Evolutionary conservation across 2,797 vertebrate genomes (phyloP), one percentile per base, ranked within the genome.

Genomic region (Coregonus sp.): DNA sequence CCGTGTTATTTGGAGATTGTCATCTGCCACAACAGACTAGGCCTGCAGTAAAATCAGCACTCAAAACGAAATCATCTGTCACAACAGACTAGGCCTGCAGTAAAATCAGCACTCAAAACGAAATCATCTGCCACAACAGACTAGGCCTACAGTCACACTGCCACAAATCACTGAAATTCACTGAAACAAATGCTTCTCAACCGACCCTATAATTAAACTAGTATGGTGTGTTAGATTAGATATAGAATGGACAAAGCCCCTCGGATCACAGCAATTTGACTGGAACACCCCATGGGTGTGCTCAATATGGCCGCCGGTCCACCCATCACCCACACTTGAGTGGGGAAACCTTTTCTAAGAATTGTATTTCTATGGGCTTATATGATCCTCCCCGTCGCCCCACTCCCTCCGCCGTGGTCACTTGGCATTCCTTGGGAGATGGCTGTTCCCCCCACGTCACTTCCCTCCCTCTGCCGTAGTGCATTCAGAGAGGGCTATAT

Each of bases 351-450:
- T 40, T 40, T 40, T 9, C 37, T 40, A 40, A 40, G 7, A 40
- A 40, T 40, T 9, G 7, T 40, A 40, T 40, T 40, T 40, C 37
- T 2, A 40, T 40, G 25, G 37, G 37, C 5, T 5, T 37, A 37
- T 37, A 37, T 37, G 11, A 3, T 72, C 31, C 35, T 33, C 29
- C 5, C 79, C 82, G 86, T 74, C 82, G 40, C 79, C 25, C 25
- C 25, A 25, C 25, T 25, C 25, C 25, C 25, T 85, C 81, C 73
- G 80, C 78, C 77, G 72, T 7, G 35, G 80, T 80, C 54, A 72
- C 83, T 56, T 56, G 54, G 54, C 18, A n/a, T 40, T 40, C 40
- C 6, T 40, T 40, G 40, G 40, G 7, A 40, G 40, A 40, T 9
- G 40, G 40, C 40, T 9, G 40, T 40, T 40, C 40, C 40, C 40